These are phyloP conservation scores for Cylloceria caligata DNA, from an alignment of 2,888 invertebrate species.

Conservation along the genomic window DNA sequence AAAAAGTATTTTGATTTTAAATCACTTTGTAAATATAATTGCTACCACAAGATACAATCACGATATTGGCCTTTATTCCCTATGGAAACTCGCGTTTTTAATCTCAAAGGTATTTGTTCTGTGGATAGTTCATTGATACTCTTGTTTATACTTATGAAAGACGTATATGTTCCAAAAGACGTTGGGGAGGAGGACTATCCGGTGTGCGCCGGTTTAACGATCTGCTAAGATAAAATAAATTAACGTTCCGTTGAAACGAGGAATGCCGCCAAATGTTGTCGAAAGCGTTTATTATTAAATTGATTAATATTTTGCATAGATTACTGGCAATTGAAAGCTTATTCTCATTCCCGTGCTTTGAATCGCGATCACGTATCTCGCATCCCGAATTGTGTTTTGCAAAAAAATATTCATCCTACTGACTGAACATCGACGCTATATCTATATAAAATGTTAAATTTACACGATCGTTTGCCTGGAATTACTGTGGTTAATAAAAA, in stretches of 20 bases:
- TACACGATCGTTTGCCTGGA: too few relatives aligned
- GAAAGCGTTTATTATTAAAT: background rate
- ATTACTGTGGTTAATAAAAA: too few relatives aligned
- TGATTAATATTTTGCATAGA: background rate
- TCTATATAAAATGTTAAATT: too few relatives aligned
- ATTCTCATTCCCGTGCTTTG: too few relatives aligned
- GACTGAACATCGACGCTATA: too few relatives aligned
- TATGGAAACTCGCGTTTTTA: slow-evolving; percentile 33
- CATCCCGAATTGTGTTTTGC: too few relatives aligned
- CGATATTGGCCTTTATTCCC: slow-evolving; percentile 20
- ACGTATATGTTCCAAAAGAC: slow-evolving; percentile 41
- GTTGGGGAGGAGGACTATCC: slow-evolving; percentile 39
- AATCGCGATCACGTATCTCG: too few relatives aligned
- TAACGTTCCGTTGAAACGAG: slow-evolving; percentile 11
- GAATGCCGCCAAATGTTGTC: slow-evolving; percentile 22
- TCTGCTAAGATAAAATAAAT: slow-evolving; percentile 32
- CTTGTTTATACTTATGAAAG: background rate
- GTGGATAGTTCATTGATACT: slow-evolving; percentile 44
- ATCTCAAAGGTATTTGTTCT: slow-evolving; percentile 15
- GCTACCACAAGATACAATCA: slow-evolving; percentile 29
- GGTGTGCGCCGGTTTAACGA: slow-evolving; percentile 44
- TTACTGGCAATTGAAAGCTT: background rate
- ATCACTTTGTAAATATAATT: slow-evolving; percentile 20
- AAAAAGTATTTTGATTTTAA: slow-evolving; percentile 21
- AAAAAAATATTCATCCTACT: too few relatives aligned